Base-by-base conservation (phyloP, 2,113 vertebrate genomes). In the Caloenas nicobarica region DNA sequence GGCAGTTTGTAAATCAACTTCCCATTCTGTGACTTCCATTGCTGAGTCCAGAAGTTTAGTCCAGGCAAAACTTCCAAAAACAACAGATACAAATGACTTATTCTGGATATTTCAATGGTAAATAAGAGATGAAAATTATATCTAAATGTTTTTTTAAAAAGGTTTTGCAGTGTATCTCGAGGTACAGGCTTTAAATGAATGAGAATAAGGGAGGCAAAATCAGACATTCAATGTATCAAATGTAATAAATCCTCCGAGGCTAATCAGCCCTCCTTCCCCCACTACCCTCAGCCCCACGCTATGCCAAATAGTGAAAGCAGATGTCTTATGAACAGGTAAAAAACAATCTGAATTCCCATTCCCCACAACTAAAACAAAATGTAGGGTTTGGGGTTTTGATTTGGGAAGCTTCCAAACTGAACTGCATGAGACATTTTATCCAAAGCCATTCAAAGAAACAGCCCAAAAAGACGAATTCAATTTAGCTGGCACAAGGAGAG, bases 271-370 rank as follows among this genome's bases (percentile, higher is more conserved):
- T 93, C 96, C 96, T 96, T 89, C 92, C 92, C 89, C 89, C 86
- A 86, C 93, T 95, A 97, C 97, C 95, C 94, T 95, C 93, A 97
- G 90, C 79, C 85, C 85, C 95, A 97, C 24, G 24, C 83, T 95
- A 96, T 83, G 95, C 93, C 97, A 98, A 98, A 98, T 97, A 98
- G 96, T 95, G 97, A 98, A 98, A 98, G 98, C 97, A 98, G 98
- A 98, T 98, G 97, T 97, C 96, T 97, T 91, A 50, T 70, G 96
- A 93, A 95, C 94, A 97, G 96, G 98, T 96, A 95, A 95, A 94
- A 97, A 97, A 50, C 95, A 97, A 91, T 95, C 81, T 48, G 77
- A 96, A 97, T 95, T 81, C 94, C 95, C 97, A 90, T 53, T 96
- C 93, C 82, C 88, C 91, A 93, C 91, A 96, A 97, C 91, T 95